Conservation (phyloP, 2,113 vertebrate genomes). For the Passer montanus region DNA sequence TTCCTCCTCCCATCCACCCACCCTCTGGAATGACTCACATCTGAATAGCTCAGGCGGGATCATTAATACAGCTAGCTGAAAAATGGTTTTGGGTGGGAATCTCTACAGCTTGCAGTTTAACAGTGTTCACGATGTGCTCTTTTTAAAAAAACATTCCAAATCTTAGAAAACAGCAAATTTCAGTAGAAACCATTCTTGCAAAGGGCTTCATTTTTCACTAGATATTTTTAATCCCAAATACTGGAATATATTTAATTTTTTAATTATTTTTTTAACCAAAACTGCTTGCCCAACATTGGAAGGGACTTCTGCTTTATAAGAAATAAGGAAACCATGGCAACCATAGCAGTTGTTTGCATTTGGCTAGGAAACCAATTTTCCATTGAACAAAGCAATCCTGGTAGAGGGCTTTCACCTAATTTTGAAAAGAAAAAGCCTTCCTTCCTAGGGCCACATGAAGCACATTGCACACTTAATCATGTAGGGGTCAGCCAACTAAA, state of each 20-base stretch:
- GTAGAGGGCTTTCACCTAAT: background rate
- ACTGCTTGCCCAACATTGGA: background rate
- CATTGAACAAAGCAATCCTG: background rate
- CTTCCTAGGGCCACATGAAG: background rate
- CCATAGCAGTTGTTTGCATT: conserved; percentile 27
- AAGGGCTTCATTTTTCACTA: background rate
- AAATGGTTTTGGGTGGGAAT: background rate
- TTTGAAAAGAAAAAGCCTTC: background rate
- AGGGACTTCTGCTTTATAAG: conserved; percentile 6
- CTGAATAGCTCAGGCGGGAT: background rate
- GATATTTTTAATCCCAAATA: background rate
- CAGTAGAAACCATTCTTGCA: background rate
- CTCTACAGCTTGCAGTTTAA: background rate
- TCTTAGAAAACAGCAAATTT: background rate
- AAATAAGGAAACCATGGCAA: conserved; percentile 48
- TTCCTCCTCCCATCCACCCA: background rate
- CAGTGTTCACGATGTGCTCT: background rate
- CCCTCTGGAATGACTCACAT: background rate
- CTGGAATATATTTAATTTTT: background rate
- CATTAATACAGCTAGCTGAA: background rate
- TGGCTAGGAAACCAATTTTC: conserved; percentile 16
- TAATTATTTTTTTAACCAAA: background rate
- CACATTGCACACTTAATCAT: background rate
- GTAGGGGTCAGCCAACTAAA: background rate
- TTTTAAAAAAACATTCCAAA: background rate